These are phyloP conservation scores for Epizoanthus ramosus DNA, from an alignment of 92 coral and sea anemone species.

Conservation along the genomic window DNA sequence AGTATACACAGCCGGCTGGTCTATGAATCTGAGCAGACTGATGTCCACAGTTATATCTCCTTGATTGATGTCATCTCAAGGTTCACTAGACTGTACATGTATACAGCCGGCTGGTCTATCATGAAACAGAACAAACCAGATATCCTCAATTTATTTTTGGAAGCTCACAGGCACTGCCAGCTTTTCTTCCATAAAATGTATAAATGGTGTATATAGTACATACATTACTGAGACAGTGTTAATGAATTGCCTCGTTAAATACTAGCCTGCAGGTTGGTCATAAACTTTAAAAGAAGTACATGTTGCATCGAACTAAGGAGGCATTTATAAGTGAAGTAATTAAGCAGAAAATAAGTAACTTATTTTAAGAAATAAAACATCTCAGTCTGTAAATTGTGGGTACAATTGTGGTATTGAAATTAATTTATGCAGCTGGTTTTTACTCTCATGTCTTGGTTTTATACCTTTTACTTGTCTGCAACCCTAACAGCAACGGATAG, in stretches of 20 bases:
- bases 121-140: slow-evolving; percentile 71
- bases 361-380: slow-evolving; percentile 5
- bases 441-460: no score
- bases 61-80: slow-evolving; percentile 84
- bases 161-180: background rate
- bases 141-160: background rate
- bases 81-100: slow-evolving; percentile 67
- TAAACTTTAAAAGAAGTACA: no score
- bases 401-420: no score
- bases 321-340: no score
- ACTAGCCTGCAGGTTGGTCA: background rate
- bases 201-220: slow-evolving; percentile 1
- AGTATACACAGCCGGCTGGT: slow-evolving; percentile 83
- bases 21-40: slow-evolving; percentile 64
- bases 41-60: slow-evolving; percentile 89
- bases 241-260: background rate
- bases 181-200: background rate
- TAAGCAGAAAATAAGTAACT: background rate
- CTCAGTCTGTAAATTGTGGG: background rate
- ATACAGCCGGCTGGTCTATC: slow-evolving; percentile 68
- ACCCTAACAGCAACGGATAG: no score
- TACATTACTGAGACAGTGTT: background rate
- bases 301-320: no score
- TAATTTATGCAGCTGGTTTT: no score
- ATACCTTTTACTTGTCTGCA: no score